phyloP scores from a whole-genome alignment of 2,888 invertebrate species.

The Ornithoptera alexandrae region DNA sequence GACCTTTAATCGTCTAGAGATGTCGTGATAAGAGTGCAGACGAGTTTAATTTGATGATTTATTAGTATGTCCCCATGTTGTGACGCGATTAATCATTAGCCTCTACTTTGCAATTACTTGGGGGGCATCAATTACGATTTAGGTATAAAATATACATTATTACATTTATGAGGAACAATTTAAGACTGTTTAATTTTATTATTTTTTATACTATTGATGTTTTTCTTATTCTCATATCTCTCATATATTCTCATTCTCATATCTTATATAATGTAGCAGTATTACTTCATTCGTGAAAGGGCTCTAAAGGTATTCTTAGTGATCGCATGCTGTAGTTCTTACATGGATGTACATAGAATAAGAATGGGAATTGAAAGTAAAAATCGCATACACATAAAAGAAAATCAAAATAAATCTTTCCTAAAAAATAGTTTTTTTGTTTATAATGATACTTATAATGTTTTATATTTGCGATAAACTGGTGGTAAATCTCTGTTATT shows the following conservation, averaged over 20 bases:
- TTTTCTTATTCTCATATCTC: too few species aligned
- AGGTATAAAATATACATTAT: not conserved
- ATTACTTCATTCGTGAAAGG: not conserved
- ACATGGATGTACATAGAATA: too few species aligned
- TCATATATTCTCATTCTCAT: too few species aligned
- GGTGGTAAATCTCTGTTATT: too few species aligned
- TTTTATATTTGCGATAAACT: too few species aligned
- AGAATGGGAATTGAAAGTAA: too few species aligned
- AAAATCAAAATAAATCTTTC: too few species aligned
- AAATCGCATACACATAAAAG: too few species aligned
- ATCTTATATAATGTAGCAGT: not conserved
- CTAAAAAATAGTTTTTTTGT: too few species aligned
- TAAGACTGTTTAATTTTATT: not conserved
- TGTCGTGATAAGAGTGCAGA: conserved; percentile 32
- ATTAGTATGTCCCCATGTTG: conserved; percentile 24
- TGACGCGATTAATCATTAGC: conserved; percentile 23
- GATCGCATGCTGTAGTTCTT: too few species aligned
- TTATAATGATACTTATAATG: too few species aligned
- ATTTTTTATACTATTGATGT: not conserved
- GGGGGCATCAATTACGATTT: conserved; percentile 13
- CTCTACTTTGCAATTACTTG: conserved; percentile 3
- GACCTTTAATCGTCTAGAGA: conserved; percentile 37
- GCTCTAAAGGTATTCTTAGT: too few species aligned
- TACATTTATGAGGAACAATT: not conserved
- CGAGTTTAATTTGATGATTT: conserved; percentile 28